Base-by-base conservation (phyloP, 2,797 vertebrate genomes). In the Sebastes cheni region DNA sequence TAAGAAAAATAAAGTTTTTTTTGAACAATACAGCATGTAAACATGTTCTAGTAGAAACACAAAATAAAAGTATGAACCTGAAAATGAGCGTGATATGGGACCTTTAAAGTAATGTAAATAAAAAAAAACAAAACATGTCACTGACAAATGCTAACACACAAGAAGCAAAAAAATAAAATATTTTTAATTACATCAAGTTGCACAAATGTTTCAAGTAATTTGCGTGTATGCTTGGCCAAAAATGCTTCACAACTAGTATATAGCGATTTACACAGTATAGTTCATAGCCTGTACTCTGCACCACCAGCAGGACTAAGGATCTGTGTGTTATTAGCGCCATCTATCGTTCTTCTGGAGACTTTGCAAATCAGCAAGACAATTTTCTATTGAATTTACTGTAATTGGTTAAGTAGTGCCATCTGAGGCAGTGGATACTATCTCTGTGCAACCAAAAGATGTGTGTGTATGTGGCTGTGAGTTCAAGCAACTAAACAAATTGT, bases 241-340 rank as follows among this genome's bases (percentile, higher is more conserved):
- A 23, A 8, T 20, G 22, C 32, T 30, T 30, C 14, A 55, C 5
- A 72, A n/a, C 20, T 2, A 54, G 11, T 50, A n/a, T 25, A 23
- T 2, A 30, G 16, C 2, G 23, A 23, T 69, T 68, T 70, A 8
- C 13, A 25, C 22, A 50, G 8, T 27, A 6, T 2, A 36, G 18
- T 60, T 50, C 4, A 42, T 22, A n/a, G 8, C 23, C 16, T 32
- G 27, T 4, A 5, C 8, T 62, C 23, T 68, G 74, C 59, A 60
- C 12, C 23, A 42, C 58, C 52, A 55, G 55, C 18, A 3, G 18
- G 4, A 68, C n/a, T 23, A 4, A 10, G 2, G 8, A 75, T 34
- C 42, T 65, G 4, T 85, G 72, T 74, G 72, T 52, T 22, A 70
- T 20, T 27, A 86, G 80, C 86, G 88, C 85, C 94, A 95, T 82